Conservation (phyloP, 2,888 invertebrate species). For the Platerodrilus igneus region DNA sequence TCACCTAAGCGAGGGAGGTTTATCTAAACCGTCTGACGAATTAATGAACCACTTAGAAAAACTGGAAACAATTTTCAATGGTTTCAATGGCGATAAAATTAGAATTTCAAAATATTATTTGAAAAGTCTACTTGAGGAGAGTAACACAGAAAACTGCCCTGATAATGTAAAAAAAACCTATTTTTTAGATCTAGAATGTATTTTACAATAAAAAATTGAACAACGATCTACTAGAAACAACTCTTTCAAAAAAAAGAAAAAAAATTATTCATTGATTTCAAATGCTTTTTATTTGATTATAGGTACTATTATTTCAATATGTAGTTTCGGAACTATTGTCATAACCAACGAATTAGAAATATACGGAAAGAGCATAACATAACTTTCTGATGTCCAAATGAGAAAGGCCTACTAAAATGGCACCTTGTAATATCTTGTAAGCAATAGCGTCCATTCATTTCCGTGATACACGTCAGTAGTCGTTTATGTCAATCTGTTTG, state of each 20-base stretch:
- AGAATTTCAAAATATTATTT: constrained; percentile 6
- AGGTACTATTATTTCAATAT: no score
- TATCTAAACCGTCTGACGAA: constrained; percentile 6
- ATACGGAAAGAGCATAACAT: no score
- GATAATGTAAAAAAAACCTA: constrained; percentile 8
- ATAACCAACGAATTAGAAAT: no score
- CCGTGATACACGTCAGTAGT: no score
- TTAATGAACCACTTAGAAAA: constrained; percentile 7
- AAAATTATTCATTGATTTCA: no score
- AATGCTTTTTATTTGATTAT: no score
- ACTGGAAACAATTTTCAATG: constrained; percentile 9
- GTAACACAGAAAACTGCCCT: background rate
- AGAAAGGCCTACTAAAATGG: no score
- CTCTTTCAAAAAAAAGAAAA: constrained; percentile 8
- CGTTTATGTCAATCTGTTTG: no score
- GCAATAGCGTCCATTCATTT: no score
- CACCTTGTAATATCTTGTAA: no score
- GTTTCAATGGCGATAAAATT: constrained; percentile 6
- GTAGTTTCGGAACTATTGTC: no score
- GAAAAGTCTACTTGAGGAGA: background rate
- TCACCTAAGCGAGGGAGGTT: constrained; percentile 11
- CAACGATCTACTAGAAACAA: background rate
- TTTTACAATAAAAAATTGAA: constrained; percentile 12
- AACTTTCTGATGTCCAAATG: no score
- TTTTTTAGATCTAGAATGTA: constrained; percentile 14